phyloP scores from a whole-genome alignment of 2,797 vertebrate genomes.

The Malurus leucopterus region DNA sequence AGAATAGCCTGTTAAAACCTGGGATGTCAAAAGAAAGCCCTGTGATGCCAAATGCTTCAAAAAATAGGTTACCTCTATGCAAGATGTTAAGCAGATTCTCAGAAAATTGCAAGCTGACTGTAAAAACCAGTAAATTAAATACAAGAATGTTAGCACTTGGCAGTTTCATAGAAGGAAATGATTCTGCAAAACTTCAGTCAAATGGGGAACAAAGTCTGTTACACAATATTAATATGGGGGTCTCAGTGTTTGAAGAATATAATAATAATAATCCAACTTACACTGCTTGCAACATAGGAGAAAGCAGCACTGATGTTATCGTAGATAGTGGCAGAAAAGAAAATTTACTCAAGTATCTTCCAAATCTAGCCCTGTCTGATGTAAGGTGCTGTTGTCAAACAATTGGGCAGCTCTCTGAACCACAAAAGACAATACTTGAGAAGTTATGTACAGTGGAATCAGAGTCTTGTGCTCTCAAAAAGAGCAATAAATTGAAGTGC shows the following conservation, averaged over 20 bases:
- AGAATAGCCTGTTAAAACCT: neutral
- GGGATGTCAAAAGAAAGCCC: neutral
- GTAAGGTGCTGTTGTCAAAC: neutral
- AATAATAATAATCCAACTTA: neutral
- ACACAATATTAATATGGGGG: neutral
- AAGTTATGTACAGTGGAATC: neutral
- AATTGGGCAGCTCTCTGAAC: neutral
- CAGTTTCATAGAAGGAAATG: slow-evolving; percentile 19
- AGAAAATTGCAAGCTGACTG: slow-evolving; percentile 10
- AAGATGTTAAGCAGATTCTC: slow-evolving; percentile 17
- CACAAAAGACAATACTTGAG: neutral
- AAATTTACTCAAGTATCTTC: neutral
- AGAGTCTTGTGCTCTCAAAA: slow-evolving; percentile 6
- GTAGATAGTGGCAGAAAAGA: neutral
- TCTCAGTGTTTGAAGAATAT: neutral
- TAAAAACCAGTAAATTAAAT: slow-evolving; percentile 12
- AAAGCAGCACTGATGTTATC: neutral
- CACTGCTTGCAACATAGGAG: neutral
- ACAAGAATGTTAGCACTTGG: neutral
- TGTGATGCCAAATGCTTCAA: neutral
- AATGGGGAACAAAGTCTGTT: neutral
- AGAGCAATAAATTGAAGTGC: neutral
- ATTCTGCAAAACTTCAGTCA: neutral
- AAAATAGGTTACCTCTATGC: neutral
- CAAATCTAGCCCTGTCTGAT: slow-evolving; percentile 25